These are phyloP conservation scores for Campylorhamphus procurvoides DNA, from an alignment of 2,113 vertebrate genomes.

Conservation along the genomic window DNA sequence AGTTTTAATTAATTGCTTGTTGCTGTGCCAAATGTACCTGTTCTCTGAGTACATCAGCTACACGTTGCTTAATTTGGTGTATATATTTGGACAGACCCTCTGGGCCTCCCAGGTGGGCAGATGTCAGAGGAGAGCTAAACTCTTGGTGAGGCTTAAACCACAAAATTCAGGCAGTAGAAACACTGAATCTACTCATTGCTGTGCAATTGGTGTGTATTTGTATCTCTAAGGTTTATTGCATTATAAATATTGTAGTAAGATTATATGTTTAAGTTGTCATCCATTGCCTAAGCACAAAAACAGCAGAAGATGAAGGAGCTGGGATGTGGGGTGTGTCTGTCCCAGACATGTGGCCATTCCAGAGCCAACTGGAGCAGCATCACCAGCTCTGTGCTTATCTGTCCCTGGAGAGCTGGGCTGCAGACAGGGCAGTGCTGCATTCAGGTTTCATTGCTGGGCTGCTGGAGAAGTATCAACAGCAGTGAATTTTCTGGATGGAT, in stretches of 20 bases:
- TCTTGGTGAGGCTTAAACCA: not conserved
- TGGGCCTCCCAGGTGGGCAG: not conserved
- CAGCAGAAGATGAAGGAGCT: not conserved
- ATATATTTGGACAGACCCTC: rapidly evolving
- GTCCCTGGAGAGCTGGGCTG: not conserved
- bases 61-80: not conserved
- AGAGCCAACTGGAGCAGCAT: not conserved
- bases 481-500: not conserved
- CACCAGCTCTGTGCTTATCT: not conserved
- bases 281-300: not conserved
- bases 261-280: not conserved
- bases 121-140: not conserved
- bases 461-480: not conserved
- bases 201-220: rapidly evolving
- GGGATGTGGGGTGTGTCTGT: not conserved
- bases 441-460: not conserved
- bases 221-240: not conserved
- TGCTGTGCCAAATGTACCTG: not conserved
- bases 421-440: not conserved
- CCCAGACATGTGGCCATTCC: not conserved
- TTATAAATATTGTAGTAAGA: not conserved
- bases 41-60: not conserved
- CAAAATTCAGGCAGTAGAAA: not conserved
- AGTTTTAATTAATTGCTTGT: not conserved
- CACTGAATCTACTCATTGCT: not conserved